Evolutionary conservation across 1,140 invertebrate species (phyloP).

Genomic region (Danaus melanippus): DNA sequence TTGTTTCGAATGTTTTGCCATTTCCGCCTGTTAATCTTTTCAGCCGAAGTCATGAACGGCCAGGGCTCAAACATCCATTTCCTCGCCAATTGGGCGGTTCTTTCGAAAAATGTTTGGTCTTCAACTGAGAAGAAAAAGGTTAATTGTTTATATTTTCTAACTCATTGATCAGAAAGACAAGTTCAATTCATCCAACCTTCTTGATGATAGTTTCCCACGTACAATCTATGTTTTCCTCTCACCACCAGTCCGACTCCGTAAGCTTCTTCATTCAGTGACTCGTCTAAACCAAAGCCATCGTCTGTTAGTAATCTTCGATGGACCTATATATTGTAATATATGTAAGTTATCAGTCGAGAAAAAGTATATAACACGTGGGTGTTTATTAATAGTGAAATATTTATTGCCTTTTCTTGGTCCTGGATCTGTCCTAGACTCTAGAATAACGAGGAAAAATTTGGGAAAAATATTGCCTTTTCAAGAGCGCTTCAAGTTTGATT

Average conservation of each 20-base stretch:
- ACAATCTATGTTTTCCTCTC: conserved; percentile 82
- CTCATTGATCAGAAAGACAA: not conserved
- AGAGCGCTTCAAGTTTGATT: too few relatives aligned
- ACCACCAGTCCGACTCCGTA: conserved; percentile 86
- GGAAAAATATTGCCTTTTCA: too few relatives aligned
- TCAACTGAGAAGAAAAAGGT: conserved; percentile 33
- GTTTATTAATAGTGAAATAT: too few relatives aligned
- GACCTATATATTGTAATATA: conserved; percentile 68
- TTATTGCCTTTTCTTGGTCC: too few relatives aligned
- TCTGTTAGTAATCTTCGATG: conserved; percentile 91
- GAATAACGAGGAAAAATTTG: too few relatives aligned
- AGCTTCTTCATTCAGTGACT: conserved; percentile 93
- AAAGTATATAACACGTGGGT: too few relatives aligned
- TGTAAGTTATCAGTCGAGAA: too few relatives aligned
- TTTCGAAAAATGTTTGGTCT: conserved; percentile 40
- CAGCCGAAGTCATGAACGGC: conserved; percentile 45
- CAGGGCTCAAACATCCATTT: conserved; percentile 48
- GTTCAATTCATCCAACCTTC: conserved; percentile 24
- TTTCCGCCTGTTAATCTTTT: conserved; percentile 49
- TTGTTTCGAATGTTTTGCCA: conserved; percentile 60
- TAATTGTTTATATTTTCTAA: conserved; percentile 1
- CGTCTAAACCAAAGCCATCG: conserved; percentile 93
- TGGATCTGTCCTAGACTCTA: too few relatives aligned
- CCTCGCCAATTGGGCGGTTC: conserved; percentile 28
- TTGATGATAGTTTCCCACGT: conserved; percentile 61